Base-by-base conservation (phyloP, 2,888 invertebrate species). In the Caenorhabditis virilis region DNA sequence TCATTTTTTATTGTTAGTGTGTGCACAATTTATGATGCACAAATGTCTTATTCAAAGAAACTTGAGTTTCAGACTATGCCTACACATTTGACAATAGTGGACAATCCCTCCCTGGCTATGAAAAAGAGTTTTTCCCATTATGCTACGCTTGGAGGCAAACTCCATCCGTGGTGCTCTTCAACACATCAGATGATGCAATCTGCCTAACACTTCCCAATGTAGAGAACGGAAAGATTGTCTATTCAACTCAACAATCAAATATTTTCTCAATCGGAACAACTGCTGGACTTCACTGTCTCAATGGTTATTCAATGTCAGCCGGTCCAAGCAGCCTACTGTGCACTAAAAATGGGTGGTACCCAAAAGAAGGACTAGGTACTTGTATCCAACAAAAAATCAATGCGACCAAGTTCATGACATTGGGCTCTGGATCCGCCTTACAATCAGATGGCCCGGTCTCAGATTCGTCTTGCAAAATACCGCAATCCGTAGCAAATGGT, bases 201-300 rank as follows among this genome's bases (percentile, higher is more conserved):
- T 61, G 57, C 43, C 38, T 48, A 16, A 54, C 54, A 23, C 50
- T 61, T 23, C 36, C 47, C 18, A 55, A 48, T 26, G 42, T 22
- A 3, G 36, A 48, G 22, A 42, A 59, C n/a, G 60, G 57, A 23
- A 41, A 26, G 54, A 63, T 72, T 16, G 35, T 20, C 30, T 72
- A 72, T 42, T 72, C 71, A n/a, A 54, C 26, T 41, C 16, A 50
- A 22, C 50, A 52, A 36, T 20, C 42, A 20, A 54, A 50, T 26
- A 50, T 64, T 6, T 64, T 50, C 22, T 69, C 71, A 1, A 47
- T 72, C n/a, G 78, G 77, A 15, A 65, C 77, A 9, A 67, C 73
- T 4, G 77, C 71, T 0, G 59, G 53, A 1, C 51, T 78, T 0
- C 42, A 60, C 11, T 78, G 78, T 56, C 49, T 59, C 33, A 43